phyloP scores from a whole-genome alignment of 2,797 vertebrate genomes.

The Chelon labrosus region DNA sequence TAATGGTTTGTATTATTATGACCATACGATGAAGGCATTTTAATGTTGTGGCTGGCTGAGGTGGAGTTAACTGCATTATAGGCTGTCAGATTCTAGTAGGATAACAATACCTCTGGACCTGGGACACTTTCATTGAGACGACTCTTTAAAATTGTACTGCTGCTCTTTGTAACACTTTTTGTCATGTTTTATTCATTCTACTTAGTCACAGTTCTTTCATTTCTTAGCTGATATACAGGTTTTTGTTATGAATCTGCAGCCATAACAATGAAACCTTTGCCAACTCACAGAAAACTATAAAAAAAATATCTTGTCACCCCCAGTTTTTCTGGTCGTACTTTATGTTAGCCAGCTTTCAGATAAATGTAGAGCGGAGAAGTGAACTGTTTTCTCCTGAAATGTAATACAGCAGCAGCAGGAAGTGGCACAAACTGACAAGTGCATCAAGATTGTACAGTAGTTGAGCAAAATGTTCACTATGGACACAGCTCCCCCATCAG shows the following conservation, averaged over 20 bases:
- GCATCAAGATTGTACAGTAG: conserved; percentile 2
- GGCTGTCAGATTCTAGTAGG: neutral
- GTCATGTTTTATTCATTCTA: neutral
- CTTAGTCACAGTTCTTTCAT: neutral
- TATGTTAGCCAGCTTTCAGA: neutral
- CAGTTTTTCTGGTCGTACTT: neutral
- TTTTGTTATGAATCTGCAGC: neutral
- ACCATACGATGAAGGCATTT: neutral
- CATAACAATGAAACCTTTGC: neutral
- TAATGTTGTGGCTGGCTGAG: too few relatives aligned
- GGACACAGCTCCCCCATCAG: conserved; percentile 72
- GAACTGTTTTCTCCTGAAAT: neutral
- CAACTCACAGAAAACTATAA: neutral
- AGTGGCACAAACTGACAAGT: neutral
- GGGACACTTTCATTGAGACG: neutral
- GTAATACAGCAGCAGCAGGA: neutral
- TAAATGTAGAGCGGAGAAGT: neutral
- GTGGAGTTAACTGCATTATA: neutral
- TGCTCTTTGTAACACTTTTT: neutral
- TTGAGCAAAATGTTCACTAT: conserved; percentile 27
- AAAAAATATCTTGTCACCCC: neutral
- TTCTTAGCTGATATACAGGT: neutral
- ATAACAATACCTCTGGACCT: neutral
- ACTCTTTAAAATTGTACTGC: neutral
- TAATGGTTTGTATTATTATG: neutral